Evolutionary conservation across 2,113 vertebrate species (phyloP).

Genomic region (Periophthalmus modestus): DNA sequence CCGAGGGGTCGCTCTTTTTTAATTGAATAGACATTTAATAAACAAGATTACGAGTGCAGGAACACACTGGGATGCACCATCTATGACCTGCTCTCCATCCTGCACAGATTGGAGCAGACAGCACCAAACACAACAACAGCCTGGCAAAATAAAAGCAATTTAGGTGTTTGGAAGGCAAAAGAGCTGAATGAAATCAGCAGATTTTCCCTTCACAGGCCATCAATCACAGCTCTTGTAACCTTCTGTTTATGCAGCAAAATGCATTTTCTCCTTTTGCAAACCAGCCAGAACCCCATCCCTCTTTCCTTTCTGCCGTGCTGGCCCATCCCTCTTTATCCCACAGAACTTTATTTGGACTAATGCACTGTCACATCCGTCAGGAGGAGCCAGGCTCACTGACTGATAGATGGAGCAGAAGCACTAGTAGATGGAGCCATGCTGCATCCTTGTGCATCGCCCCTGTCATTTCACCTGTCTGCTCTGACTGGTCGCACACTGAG

Average conservation of each 20-base stretch:
- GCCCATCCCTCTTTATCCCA: constrained; percentile 45
- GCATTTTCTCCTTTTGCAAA: constrained; percentile 24
- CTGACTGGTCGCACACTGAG: background rate
- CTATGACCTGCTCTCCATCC: constrained; percentile 9
- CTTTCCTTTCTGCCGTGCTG: constrained; percentile 4
- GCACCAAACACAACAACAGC: constrained; percentile 17
- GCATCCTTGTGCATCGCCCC: constrained; percentile 4
- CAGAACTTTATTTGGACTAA: constrained; percentile 64
- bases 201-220: constrained; percentile 38
- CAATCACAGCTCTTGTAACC: constrained; percentile 48
- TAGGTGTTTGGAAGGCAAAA: constrained; percentile 3
- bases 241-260: constrained; percentile 40
- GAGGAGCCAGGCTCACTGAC: constrained; percentile 7
- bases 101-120: constrained; percentile 17
- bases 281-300: constrained; percentile 16
- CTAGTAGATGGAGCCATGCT: constrained; percentile 4
- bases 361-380: constrained; percentile 46
- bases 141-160: constrained; percentile 8
- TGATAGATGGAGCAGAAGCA: constrained; percentile 51
- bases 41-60: constrained; percentile 65
- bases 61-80: constrained; percentile 36
- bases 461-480: constrained; percentile 15
- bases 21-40: constrained; percentile 75
- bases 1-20: constrained; percentile 50
- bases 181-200: constrained; percentile 36